Evolutionary conservation across 2,888 invertebrate genomes (phyloP), one percentile per base, ranked within the genome.

Genomic region (Drosophila merina): DNA sequence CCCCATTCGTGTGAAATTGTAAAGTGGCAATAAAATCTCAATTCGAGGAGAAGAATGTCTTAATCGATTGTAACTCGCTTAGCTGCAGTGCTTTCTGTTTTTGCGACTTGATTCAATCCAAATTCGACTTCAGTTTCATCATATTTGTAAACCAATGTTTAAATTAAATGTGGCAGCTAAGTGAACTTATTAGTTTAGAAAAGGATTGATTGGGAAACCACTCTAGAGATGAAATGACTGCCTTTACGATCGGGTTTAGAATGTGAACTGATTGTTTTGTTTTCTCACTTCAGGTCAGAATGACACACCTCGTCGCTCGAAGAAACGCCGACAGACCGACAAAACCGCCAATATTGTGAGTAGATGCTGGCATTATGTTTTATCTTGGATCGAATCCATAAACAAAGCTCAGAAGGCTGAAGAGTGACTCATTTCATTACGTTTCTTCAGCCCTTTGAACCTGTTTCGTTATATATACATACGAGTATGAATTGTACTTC

Each of bases 321-420:
- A 94, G 77, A 95, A 95, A 83, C 92, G 94, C 69, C 92, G 94
- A 63, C 94, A 94, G 74, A 92, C 93, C 14, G 95, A 95, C 79
- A 94, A 94, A 89, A 92, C 93, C 58, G 92, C 93, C 42, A 93
- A 93, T 85, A 93, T 94, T 92, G 94, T 94, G 92, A 94, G 94
- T 93, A 91, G 81, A 74, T 80, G 79, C 78, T 80, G 76, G 69
- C 59, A 70, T 67, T 62, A 55, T 72, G 54, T 72, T 55, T 33
- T 66, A 56, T 76, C 63, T 68, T 59, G 74, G 78, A 77, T 72
- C 63, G 72, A 70, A 81, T 76, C 57, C 57, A 64, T 64, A 57
- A 25, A n/a, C 3, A 7, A 14, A 31, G 38, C 30, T 9, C 52
- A 67, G 30, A 56, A 75, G 73, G 58, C 75, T 82, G 88, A 79